phyloP scores from a whole-genome alignment of 2,113 vertebrate species.

The Ochotona curzoniae region DNA sequence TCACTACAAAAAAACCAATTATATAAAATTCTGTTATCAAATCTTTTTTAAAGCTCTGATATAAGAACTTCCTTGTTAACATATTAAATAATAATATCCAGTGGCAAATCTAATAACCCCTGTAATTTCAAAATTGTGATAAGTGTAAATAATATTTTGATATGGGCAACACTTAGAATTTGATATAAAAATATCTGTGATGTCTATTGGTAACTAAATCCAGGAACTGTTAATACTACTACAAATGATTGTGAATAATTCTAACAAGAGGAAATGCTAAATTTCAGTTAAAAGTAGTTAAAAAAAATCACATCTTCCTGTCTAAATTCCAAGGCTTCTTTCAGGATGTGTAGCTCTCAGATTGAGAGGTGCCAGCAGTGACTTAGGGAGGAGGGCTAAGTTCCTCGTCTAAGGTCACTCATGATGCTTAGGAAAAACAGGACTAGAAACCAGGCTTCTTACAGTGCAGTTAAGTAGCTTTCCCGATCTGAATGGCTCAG shows the following conservation, averaged over 20 bases:
- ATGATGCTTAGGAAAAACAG: neutral
- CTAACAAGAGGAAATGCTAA: slow-evolving; percentile 1
- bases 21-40: neutral
- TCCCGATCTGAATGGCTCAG: neutral
- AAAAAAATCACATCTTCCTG: neutral
- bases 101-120: slow-evolving; percentile 3
- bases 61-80: slow-evolving; percentile 4
- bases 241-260: neutral
- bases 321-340: neutral
- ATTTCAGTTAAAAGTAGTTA: neutral
- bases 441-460: neutral
- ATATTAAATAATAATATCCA: slow-evolving; percentile 28
- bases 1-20: neutral
- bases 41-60: neutral
- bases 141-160: slow-evolving; percentile 42
- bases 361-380: neutral
- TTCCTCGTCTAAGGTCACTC: neutral
- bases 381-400: neutral
- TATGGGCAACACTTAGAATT: neutral
- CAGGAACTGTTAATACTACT: neutral
- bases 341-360: neutral
- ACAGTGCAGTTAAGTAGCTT: neutral
- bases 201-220: slow-evolving; percentile 12
- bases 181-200: neutral
- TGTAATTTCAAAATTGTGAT: slow-evolving; percentile 18